Percentiles rank a stretch among this genome's conserved stretches.
phyloP scores from a whole-genome alignment of 2,888 invertebrate genomes.

The Cheilosia scutellata region DNA sequence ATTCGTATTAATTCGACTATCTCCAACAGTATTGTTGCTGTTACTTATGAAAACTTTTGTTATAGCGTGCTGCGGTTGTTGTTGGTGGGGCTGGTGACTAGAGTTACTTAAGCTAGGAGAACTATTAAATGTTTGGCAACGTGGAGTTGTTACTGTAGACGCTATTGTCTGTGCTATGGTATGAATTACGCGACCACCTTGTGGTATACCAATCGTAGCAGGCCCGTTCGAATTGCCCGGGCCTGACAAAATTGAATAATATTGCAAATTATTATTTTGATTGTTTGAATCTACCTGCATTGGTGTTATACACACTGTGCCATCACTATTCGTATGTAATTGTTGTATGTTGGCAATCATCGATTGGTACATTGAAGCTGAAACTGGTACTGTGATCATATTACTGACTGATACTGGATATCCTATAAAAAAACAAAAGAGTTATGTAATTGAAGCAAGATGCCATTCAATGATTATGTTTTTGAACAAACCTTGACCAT shows the following conservation, averaged over 20 bases:
- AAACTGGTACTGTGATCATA: slow-evolving; percentile 97
- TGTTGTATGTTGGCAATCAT: slow-evolving; percentile 96
- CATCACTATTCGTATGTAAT: slow-evolving; percentile 89
- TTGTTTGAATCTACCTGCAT: slow-evolving; percentile 89
- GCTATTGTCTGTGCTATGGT: slow-evolving; percentile 67
- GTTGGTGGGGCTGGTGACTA: slow-evolving; percentile 78
- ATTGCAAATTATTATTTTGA: slow-evolving; percentile 77
- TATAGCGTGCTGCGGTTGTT: slow-evolving; percentile 73
- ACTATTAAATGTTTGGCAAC: slow-evolving; percentile 80
- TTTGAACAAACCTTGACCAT: slow-evolving; percentile 90
- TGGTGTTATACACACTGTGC: slow-evolving; percentile 92
- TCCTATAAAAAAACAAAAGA: slow-evolving; percentile 78
- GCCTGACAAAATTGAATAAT: slow-evolving; percentile 67
- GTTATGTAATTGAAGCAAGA: neutral
- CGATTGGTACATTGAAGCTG: slow-evolving; percentile 97
- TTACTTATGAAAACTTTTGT: slow-evolving; percentile 77
- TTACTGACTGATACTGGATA: slow-evolving; percentile 94
- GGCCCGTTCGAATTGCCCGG: slow-evolving; percentile 64
- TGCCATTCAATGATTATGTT: neutral
- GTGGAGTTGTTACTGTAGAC: slow-evolving; percentile 75
- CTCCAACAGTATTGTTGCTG: slow-evolving; percentile 78
- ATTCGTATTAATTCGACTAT: slow-evolving; percentile 62
- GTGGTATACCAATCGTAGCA: slow-evolving; percentile 40
- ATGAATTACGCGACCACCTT: slow-evolving; percentile 74
- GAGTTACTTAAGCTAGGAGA: slow-evolving; percentile 79